Evolutionary conservation across 1,140 invertebrate genomes (phyloP), one percentile per base, ranked within the genome.

Genomic region (Vanessa atalanta): DNA sequence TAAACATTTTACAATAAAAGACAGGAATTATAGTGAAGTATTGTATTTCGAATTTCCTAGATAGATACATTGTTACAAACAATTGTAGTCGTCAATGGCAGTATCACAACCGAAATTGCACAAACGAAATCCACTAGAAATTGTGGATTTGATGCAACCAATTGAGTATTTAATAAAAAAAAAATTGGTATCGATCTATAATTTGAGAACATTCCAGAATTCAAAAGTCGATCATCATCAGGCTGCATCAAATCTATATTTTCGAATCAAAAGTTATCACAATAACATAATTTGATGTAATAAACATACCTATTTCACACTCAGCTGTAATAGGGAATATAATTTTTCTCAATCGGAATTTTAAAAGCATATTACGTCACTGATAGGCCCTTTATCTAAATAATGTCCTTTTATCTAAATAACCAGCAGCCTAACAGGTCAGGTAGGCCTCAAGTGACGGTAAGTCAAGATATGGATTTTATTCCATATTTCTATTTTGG

Each of bases 61-160:
- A n/a, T 73, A 60, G 13, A 50, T 69, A 74, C 55, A 74, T 71
- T 51, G 70, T 71, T 65, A 71, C 70, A 71, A 71, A 71, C 31
- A 65, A 63, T 69, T 43, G 31, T 73, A 68, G 66, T 74, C 72
- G 60, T 74, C 63, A 48, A 74, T 69, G 72, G 66, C 72, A 74
- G 72, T 69, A 74, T 74, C 72, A 74, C 72, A 74, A 74, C 72
- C 72, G 48, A 69, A 74, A 74, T 47, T 60, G 66, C 72, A 43
- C 1, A 55, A 69, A 69, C 60, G 48, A 68, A 48, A 53, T 65
- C 16, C 37, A 74, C 11, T 74, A 43, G 26, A 64, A 65, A 69
- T 15, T 61, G 47, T 63, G 48, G 31, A 63, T 69, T 55, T 55
- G 12, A 26, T 73, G 65, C 60, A 73, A 48, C 12, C 57, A n/a